These are phyloP conservation scores for Thamnaconus septentrionalis DNA, from an alignment of 2,113 vertebrate genomes.

Conservation along the genomic window DNA sequence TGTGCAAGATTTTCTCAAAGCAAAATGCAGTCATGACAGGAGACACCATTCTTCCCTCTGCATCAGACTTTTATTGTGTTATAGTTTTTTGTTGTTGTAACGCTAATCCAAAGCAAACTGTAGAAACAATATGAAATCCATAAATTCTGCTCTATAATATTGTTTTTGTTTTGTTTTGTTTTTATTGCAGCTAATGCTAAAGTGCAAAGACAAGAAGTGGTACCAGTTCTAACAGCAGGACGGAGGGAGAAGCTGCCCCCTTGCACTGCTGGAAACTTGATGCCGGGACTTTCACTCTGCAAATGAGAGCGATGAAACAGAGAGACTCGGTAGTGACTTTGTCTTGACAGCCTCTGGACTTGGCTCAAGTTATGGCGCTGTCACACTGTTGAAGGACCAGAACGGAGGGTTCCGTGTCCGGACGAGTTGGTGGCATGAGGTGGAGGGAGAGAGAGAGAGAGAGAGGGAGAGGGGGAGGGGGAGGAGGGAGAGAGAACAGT, in stretches of 20 bases:
- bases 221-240: constrained; percentile 90
- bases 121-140: not conserved
- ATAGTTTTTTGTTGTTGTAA: too few relatives aligned
- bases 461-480: too few relatives aligned
- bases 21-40: too few relatives aligned
- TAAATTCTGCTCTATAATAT: not conserved
- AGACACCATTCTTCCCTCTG: too few relatives aligned
- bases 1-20: too few relatives aligned
- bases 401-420: constrained; percentile 31
- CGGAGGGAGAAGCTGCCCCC: constrained; percentile 44
- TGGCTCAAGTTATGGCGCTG: constrained; percentile 46
- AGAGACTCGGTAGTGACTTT: constrained; percentile 58
- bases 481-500: constrained; percentile 9
- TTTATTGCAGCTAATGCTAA: constrained; percentile 91
- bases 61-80: too few relatives aligned
- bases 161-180: constrained; percentile 3
- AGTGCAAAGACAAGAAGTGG: constrained; percentile 99
- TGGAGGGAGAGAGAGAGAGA: not conserved
- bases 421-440: constrained; percentile 7
- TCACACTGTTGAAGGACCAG: constrained; percentile 45
- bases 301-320: constrained; percentile 46
- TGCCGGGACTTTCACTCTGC: constrained; percentile 66
- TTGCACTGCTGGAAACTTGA: constrained; percentile 64
- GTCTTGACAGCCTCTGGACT: constrained; percentile 52
- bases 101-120: too few relatives aligned